Base-by-base conservation (phyloP, 2,888 invertebrate species). In the Coelinius sp. region DNA sequence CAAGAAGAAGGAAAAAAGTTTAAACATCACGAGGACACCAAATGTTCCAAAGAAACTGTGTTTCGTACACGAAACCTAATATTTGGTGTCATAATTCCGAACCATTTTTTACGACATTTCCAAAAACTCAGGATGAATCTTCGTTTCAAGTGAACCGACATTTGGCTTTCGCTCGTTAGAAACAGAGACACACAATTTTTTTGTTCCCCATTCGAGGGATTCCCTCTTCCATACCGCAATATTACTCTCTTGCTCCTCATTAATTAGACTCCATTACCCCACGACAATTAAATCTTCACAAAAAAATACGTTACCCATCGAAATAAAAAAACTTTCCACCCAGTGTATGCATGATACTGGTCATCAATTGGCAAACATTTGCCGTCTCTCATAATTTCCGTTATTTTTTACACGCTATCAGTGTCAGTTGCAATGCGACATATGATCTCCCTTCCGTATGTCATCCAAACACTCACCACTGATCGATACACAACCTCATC, bases 21-120 rank as follows among this genome's bases (percentile, higher is more conserved):
- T 7, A 27, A 56, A 27, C 25, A 27, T 56, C 27, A 56, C 56
- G 56, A 25, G 27, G 56, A 17, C 56, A 27, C 56, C 56, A 56
- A 56, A 56, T 49, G 66, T 70, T 72, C 70, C 59, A 52, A 65
- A 63, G 25, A 52, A n/a, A 62, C 64, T 68, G 17, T 53, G 31
- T 74, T 65, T 65, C 5, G 69, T 52, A n/a, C 69, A 22, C 66
- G 62, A 62, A 63, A 70, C 74, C 74, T 35, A 38, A 41, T 53
- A 76, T 73, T 74, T 74, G 22, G 70, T 66, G 70, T 70, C 53
- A 68, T 74, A 70, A 72, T 74, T 64, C 70, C 12, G 27, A 27
- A n/a, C 27, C 46, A 27, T 62, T 56, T 75, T 77, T 76, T 74
- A 77, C 70, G 74, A 59, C 75, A 69, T 75, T 76, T 76, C 75